Evolutionary conservation across 1,140 invertebrate species (phyloP), one percentile per base, ranked within the genome.

Genomic region (Planococcus citri): DNA sequence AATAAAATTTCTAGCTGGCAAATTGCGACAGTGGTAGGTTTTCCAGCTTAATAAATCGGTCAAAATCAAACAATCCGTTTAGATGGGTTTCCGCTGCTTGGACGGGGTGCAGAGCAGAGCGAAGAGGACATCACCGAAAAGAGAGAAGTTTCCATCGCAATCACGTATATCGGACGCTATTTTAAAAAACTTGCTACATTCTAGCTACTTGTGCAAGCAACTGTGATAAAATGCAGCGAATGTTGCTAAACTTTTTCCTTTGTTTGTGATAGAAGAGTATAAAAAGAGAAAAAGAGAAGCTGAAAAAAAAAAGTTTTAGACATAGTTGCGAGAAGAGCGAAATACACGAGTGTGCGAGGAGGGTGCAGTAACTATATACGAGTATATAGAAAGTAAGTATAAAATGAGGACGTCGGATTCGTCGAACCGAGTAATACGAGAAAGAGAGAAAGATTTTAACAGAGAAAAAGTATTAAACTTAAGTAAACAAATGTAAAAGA

Each of bases 401-500:
- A 51, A 51, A 51, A 51, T 51, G 41, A 51, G 41, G 41, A 51
- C 41, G 41, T 51, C 41, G 41, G 41, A 51, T 3, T 51, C 41
- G 41, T 14, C 41, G 41, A 51, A 51, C 6, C 41, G 41, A 14
- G 41, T 51, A 51, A 51, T 51, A 51, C 41, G 12, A 51, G 41
- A 51, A 51, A 4, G 12, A 51, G 41, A 51, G 29, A 33, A 12
- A 33, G 41, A 51, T 17, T 51, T 51, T 51, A 51, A 51, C n/a
- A n/a, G 41, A 51, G 41, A 51, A 51, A 51, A 51, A 51, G 41
- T 51, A 51, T 51, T 51, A 51, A 51, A 51, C 41, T 51, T 51
- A 51, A 51, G 41, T 51, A 51, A 51, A 51, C 41, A 51, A 51
- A 51, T 51, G 41, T 51, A 51, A n/a, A 51, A 51, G 41, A 51